A percentile compares a stretch with the other conserved stretches of the same genome.
Conservation (phyloP, 1,140 invertebrate species). For the Acarapis woodi region DNA sequence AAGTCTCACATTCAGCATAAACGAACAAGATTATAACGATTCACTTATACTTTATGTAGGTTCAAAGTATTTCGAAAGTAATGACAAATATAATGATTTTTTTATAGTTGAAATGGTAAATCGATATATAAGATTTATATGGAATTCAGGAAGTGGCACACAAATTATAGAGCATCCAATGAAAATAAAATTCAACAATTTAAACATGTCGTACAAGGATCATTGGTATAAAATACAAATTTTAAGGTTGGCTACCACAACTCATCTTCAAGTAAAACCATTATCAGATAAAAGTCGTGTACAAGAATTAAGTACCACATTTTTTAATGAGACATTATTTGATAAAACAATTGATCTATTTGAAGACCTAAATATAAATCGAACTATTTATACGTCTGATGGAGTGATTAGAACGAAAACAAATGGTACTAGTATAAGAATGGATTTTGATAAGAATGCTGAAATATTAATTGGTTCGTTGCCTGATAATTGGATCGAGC, state of each 20-base stretch:
- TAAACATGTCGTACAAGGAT: conserved; percentile 25
- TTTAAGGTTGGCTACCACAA: conserved; percentile 19
- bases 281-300: conserved; percentile 9
- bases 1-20: conserved; percentile 31
- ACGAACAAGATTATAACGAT: conserved; percentile 25
- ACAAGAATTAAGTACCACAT: conserved; percentile 10
- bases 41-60: conserved; percentile 34
- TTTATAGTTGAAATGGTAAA: conserved; percentile 46
- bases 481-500: conserved; percentile 11
- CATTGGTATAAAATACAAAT: conserved; percentile 41
- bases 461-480: conserved; percentile 15
- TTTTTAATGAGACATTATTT: no score
- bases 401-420: no score
- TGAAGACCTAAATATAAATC: no score
- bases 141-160: conserved; percentile 40
- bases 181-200: conserved; percentile 23
- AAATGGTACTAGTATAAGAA: conserved; percentile 12
- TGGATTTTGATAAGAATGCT: conserved; percentile 13
- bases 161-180: conserved; percentile 25
- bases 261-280: conserved; percentile 15
- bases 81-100: conserved; percentile 28
- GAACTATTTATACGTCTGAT: no score
- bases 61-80: no score
- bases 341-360: no score
- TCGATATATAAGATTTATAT: conserved; percentile 35